Base-by-base conservation (phyloP, 2,797 vertebrate species). In the Gymnothorax javanicus region DNA sequence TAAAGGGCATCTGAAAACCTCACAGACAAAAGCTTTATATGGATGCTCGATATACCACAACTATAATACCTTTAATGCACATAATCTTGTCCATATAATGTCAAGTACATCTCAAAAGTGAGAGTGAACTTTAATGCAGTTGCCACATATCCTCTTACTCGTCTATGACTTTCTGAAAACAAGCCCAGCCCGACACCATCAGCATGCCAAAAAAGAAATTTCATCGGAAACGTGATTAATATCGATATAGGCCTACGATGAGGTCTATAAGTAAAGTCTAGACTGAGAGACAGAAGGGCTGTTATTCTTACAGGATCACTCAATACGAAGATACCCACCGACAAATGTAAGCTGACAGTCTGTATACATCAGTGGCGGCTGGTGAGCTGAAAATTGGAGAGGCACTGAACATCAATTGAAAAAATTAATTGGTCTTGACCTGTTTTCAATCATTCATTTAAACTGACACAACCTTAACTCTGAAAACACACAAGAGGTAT, bases 31-130 rank as follows among this genome's bases (percentile, higher is more conserved):
- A 77, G 71, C 27, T 33, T 25, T 33, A 75, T 43, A 54, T 20
- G 15, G 75, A 15, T 52, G 75, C 75, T 79, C 54, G 43, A 79
- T 27, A 15, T 52, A 6, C 43, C 17, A 0, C 1, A 8, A 54
- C 50, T 54, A 54, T 79, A 79, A 79, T 79, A 9, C 75, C 75
- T 79, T n/a, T 79, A 79, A 79, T 79, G 50, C 75, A 79, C 50
- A 8, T 7, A 79, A 54, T 79, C 52, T 79, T 54, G 75, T 79
- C 75, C 50, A 54, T 50, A 17, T 43, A 79, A 79, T 79, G 75
- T 79, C 75, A 79, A 79, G 75, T 54, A 20, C 54, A 7, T 54
- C 71, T 79, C 50, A 77, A 9, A 20, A 1, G 43, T 23, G 75
- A 54, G 15, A 52, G 50, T 79, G 75, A 79, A 79, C 75, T 79